Conservation (phyloP, 2,888 invertebrate species). For the Acleris literana region DNA sequence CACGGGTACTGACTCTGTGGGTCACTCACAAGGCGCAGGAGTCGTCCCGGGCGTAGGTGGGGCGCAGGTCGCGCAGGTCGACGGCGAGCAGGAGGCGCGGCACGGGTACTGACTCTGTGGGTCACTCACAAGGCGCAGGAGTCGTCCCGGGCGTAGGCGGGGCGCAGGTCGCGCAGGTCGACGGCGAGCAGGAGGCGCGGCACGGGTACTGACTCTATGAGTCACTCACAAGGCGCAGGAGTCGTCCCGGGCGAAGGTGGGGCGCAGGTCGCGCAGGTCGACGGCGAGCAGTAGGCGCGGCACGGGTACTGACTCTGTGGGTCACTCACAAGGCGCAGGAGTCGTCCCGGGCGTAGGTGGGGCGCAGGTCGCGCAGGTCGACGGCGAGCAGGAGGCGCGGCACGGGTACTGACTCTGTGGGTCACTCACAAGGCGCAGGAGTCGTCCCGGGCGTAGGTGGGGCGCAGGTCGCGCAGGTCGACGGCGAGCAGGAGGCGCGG, state of each 20-base stretch:
- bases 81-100: slow-evolving; percentile 70
- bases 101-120: slow-evolving; percentile 91
- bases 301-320: slow-evolving; percentile 91
- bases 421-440: slow-evolving; percentile 49
- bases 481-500: slow-evolving; percentile 70
- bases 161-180: slow-evolving; percentile 49
- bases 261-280: slow-evolving; percentile 49
- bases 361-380: slow-evolving; percentile 49
- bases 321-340: slow-evolving; percentile 49
- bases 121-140: slow-evolving; percentile 49
- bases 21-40: slow-evolving; percentile 49
- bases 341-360: slow-evolving; percentile 55
- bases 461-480: slow-evolving; percentile 49
- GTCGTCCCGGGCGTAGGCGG: slow-evolving; percentile 54
- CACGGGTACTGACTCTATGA: slow-evolving; percentile 91
- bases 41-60: slow-evolving; percentile 55
- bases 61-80: slow-evolving; percentile 49
- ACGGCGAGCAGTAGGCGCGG: slow-evolving; percentile 70
- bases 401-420: slow-evolving; percentile 91
- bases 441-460: slow-evolving; percentile 55
- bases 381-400: slow-evolving; percentile 70
- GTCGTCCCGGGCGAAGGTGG: slow-evolving; percentile 54
- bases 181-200: slow-evolving; percentile 70
- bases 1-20: slow-evolving; percentile 91
- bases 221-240: slow-evolving; percentile 49